Base-by-base conservation (phyloP, 1,140 invertebrate genomes). In the Papilio aristodemus region DNA sequence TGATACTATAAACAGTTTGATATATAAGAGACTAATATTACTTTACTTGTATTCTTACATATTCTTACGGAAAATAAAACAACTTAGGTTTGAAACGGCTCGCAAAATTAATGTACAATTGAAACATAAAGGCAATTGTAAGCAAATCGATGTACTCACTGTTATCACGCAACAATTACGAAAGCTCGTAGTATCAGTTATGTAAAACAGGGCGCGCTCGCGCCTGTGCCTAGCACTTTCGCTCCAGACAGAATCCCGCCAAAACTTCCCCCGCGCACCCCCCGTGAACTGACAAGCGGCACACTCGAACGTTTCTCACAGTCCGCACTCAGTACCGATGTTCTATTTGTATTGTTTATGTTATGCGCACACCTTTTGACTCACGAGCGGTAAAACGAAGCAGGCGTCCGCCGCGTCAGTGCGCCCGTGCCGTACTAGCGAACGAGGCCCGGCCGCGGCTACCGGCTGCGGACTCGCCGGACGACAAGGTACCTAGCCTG, bases 141-240 rank as follows among this genome's bases (percentile, higher is more conserved):
- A 79, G 67, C 80, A 78, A 80, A 81, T 78, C 70, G 75, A 77
- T 81, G 72, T 81, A 90, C 86, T 90, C 76, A 90, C 88, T 87
- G 81, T 87, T 89, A 90, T 89, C 88, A 84, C 79, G 83, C 74
- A 78, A 84, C 78, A 79, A 84, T 85, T 83, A 83, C 84, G 78
- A 85, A 85, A 82, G 77, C 74, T 73, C 67, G 77, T 85, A 87
- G 85, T 85, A 84, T 75, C 67, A 75, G 71, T 84, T 83, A 83
- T 78, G 75, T 81, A 83, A 84, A 80, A 77, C 69, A 75, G 76
- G 70, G 81, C 75, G 68, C 68, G 71, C 76, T 74, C 72, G 70
- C 70, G 73, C 75, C 70, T 72, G 66, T 57, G 50, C 68, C 19
- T 39, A 25, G 69, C 73, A 81, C 84, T 77, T 80, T 83, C 79